phyloP scores from a whole-genome alignment of 2,113 vertebrate genomes.

The Sturnus vulgaris region DNA sequence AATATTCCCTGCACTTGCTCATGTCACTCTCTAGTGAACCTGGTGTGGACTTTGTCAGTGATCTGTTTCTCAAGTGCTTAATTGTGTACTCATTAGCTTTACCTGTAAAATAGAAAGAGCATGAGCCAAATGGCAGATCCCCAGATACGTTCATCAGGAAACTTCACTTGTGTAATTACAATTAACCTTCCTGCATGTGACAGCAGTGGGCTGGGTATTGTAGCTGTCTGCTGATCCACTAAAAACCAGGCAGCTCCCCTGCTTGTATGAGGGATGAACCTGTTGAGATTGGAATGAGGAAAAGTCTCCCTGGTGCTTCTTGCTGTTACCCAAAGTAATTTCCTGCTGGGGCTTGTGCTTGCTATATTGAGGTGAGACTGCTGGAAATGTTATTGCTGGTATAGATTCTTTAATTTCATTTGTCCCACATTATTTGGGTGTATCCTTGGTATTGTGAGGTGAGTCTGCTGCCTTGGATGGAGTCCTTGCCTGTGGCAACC shows the following conservation, averaged over 20 bases:
- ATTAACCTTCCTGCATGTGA: background rate
- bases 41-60: background rate
- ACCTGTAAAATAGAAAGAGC: background rate
- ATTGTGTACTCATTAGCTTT: slow-evolving; percentile 9
- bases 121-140: background rate
- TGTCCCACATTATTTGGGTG: background rate
- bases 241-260: background rate
- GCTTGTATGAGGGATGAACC: background rate
- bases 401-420: background rate
- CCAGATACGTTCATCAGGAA: background rate
- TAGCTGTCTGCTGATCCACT: background rate
- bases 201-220: background rate
- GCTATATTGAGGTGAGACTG: background rate
- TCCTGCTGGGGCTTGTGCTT: background rate
- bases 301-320: background rate
- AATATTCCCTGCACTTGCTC: background rate
- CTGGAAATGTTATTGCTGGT: background rate
- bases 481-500: background rate
- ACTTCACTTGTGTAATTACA: background rate
- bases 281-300: background rate
- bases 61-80: background rate
- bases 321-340: background rate
- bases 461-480: background rate
- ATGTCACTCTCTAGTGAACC: background rate
- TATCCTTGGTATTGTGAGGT: background rate